Conservation (phyloP, 2,113 vertebrate genomes). For the Nanorana parkeri region DNA sequence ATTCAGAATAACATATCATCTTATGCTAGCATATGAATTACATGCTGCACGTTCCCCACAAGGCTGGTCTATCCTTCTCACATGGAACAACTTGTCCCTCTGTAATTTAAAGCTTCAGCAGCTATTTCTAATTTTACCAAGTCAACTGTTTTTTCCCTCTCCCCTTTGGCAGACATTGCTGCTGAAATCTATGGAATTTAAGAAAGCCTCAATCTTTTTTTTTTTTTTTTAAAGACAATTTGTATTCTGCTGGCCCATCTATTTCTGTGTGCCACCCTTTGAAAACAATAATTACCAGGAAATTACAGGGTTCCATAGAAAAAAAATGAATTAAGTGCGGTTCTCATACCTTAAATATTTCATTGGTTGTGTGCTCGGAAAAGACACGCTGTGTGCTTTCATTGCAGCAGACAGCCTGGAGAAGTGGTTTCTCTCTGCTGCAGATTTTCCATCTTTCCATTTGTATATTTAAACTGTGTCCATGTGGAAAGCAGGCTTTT, state of each 20-base stretch:
- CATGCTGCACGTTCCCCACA: constrained; percentile 38
- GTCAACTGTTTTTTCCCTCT: constrained; percentile 42
- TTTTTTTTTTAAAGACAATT: constrained; percentile 29
- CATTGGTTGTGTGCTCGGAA: constrained; percentile 49
- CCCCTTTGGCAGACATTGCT: constrained; percentile 40
- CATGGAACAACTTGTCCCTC: constrained; percentile 3
- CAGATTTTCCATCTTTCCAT: constrained; percentile 47
- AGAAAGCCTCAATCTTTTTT: constrained; percentile 34
- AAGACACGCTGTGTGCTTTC: constrained; percentile 27
- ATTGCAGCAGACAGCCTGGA: constrained; percentile 14
- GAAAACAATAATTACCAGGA: constrained; percentile 56
- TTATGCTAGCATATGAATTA: constrained; percentile 38
- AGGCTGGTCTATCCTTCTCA: not conserved
- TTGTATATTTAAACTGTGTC: constrained; percentile 18
- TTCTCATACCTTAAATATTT: constrained; percentile 56
- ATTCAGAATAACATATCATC: constrained; percentile 47
- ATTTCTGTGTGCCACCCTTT: constrained; percentile 54
- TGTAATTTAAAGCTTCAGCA: constrained; percentile 54
- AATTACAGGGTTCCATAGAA: constrained; percentile 45
- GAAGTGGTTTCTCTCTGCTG: constrained; percentile 41
- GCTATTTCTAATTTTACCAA: constrained; percentile 56
- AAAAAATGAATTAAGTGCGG: constrained; percentile 49
- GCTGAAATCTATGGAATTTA: constrained; percentile 53
- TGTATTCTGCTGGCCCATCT: constrained; percentile 43
- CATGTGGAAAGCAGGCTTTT: constrained; percentile 28